phyloP scores from a whole-genome alignment of 1,140 invertebrate genomes.

The Daktulosphaira vitifoliae region DNA sequence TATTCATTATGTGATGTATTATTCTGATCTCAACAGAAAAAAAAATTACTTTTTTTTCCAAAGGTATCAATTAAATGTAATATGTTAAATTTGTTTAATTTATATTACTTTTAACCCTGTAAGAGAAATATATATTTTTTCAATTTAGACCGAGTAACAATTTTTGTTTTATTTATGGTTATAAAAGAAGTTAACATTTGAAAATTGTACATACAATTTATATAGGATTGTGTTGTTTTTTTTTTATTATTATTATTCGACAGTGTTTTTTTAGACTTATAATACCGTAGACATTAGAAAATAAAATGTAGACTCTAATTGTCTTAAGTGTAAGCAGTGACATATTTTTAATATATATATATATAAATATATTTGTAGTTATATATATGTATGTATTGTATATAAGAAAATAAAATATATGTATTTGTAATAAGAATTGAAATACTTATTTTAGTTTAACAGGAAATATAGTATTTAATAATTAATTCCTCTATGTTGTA shows the following conservation, averaged over 20 bases:
- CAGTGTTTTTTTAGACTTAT: slow-evolving; percentile 8
- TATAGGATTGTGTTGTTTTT: not conserved
- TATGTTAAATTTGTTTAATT: slow-evolving; percentile 1
- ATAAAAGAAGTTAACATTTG: not conserved
- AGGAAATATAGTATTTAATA: slow-evolving; percentile 8
- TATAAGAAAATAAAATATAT: too few species aligned
- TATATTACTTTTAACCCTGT: slow-evolving; percentile 21
- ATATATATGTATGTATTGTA: too few species aligned
- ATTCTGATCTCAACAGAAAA: slow-evolving; percentile 15
- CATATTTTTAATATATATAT: slow-evolving; percentile 7
- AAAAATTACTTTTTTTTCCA: not conserved
- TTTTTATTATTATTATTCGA: slow-evolving; percentile 13
- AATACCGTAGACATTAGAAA: slow-evolving; percentile 14
- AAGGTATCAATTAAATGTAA: slow-evolving; percentile 1
- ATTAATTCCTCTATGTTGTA: not conserved
- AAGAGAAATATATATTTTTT: slow-evolving; percentile 13
- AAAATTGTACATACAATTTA: slow-evolving; percentile 23
- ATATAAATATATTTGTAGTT: not conserved
- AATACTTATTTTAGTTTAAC: slow-evolving; percentile 32
- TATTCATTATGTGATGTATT: slow-evolving; percentile 22
- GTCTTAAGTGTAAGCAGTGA: slow-evolving; percentile 16
- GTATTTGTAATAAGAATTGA: slow-evolving; percentile 6
- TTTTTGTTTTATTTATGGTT: not conserved
- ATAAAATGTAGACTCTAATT: slow-evolving; percentile 2
- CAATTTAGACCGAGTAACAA: slow-evolving; percentile 10